A percentile compares a stretch with the other conserved stretches of the same genome.
These are phyloP conservation scores for Tyria jacobaeae DNA, from an alignment of 2,888 invertebrate genomes.

Conservation along the genomic window DNA sequence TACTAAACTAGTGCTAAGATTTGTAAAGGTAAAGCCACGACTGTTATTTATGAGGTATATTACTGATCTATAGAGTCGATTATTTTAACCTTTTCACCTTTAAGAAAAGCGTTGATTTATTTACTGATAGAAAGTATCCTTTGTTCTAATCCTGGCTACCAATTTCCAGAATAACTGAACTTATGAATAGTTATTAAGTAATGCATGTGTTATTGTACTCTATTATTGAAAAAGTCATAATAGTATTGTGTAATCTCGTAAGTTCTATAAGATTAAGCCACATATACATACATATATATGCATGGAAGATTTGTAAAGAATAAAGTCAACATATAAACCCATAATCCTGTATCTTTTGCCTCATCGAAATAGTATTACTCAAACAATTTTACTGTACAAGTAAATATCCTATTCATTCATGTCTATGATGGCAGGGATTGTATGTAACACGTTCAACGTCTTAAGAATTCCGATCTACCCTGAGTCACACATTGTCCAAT, in stretches of 20 bases:
- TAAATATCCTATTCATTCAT: constrained; percentile 36
- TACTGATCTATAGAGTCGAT: neutral
- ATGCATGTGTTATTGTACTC: too few relatives aligned
- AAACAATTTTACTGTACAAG: neutral
- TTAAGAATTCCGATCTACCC: constrained; percentile 53
- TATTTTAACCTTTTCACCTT: neutral
- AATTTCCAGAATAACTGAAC: neutral
- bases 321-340: neutral
- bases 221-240: too few relatives aligned
- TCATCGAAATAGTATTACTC: neutral
- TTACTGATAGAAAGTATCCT: neutral
- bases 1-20: neutral
- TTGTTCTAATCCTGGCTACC: neutral
- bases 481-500: constrained; percentile 52
- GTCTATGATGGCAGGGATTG: constrained; percentile 44
- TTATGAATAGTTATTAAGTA: too few relatives aligned
- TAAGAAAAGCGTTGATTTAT: neutral
- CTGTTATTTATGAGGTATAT: neutral
- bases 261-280: too few relatives aligned
- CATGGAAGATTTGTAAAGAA: neutral
- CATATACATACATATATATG: neutral
- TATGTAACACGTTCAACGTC: constrained; percentile 44
- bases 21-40: neutral
- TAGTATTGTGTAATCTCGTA: too few relatives aligned
- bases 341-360: neutral